These are phyloP conservation scores for Hydropsyche betteni DNA, from an alignment of 2,888 invertebrate species.

Conservation along the genomic window DNA sequence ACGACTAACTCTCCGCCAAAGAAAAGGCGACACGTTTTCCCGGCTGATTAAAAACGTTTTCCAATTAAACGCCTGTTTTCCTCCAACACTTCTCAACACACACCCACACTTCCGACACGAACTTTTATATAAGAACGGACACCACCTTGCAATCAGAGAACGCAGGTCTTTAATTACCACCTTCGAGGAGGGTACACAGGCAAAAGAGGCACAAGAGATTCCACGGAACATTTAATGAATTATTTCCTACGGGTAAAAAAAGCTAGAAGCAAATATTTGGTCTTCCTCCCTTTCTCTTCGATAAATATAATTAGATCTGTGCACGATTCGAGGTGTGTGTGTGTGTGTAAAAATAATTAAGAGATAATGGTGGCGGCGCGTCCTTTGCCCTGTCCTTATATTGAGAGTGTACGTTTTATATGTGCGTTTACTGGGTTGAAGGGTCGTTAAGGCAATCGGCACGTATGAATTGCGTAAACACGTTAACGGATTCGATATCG, in stretches of 20 bases:
- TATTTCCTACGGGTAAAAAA: conserved; percentile 6
- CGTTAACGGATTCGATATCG: conserved; percentile 42
- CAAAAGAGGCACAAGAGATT: not conserved
- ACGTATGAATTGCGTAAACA: conserved; percentile 49
- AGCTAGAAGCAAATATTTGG: no score
- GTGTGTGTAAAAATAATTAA: conserved; percentile 28
- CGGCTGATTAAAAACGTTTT: conserved; percentile 51
- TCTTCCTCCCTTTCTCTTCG: no score
- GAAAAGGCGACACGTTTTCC: conserved; percentile 48
- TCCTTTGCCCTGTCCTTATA: conserved; percentile 9
- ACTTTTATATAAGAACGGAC: not conserved
- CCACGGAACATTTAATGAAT: conserved; percentile 22
- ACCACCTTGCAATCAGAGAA: conserved; percentile 34
- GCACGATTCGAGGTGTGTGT: not conserved
- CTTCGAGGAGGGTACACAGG: not conserved
- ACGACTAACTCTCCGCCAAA: conserved; percentile 41
- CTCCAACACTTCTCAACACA: conserved; percentile 30
- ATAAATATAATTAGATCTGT: no score
- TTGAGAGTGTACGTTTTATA: not conserved
- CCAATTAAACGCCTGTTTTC: conserved; percentile 50
- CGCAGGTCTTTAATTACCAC: conserved; percentile 41
- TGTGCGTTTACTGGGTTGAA: not conserved
- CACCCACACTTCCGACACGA: not conserved
- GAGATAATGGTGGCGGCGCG: conserved; percentile 9
- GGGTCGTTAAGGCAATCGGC: conserved; percentile 42